Percentiles rank a stretch among this genome's conserved stretches.
These are phyloP conservation scores for Tokudaia tokunoshimensis DNA, from an alignment of 2,797 vertebrate genomes.

Conservation along the genomic window DNA sequence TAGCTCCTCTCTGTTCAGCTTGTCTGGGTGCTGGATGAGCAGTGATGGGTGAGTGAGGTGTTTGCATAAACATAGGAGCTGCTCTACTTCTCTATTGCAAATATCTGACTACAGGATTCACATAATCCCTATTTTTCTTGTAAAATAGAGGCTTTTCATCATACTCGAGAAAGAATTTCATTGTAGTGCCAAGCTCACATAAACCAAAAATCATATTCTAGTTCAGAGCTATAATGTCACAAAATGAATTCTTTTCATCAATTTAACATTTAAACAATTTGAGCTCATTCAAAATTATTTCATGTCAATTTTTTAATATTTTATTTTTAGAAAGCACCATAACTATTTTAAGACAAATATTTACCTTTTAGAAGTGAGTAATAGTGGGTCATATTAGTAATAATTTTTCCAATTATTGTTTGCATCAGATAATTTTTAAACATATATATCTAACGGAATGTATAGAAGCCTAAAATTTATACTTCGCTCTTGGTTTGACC, in stretches of 20 bases:
- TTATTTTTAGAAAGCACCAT: constrained; percentile 30
- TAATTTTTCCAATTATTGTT: background rate
- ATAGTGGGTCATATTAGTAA: background rate
- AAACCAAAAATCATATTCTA: constrained; percentile 56
- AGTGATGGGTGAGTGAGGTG: background rate
- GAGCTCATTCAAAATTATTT: constrained; percentile 42
- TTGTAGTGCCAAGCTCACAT: constrained; percentile 47
- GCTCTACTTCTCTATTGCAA: background rate
- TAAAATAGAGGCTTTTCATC: constrained; percentile 9
- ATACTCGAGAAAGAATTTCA: constrained; percentile 43
- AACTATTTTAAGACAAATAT: constrained; percentile 23
- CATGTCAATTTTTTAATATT: constrained; percentile 7
- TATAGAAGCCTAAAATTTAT: background rate
- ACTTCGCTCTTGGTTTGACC: background rate
- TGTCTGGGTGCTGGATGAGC: background rate
- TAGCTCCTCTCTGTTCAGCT: background rate
- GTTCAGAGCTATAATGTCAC: constrained; percentile 65
- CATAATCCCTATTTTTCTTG: constrained; percentile 12
- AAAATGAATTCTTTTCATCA: constrained; percentile 58
- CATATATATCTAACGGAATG: background rate
- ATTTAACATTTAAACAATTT: constrained; percentile 62
- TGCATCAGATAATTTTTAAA: background rate
- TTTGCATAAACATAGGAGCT: background rate
- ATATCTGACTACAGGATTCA: background rate
- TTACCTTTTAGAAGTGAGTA: constrained; percentile 43